Base-by-base conservation (phyloP, 1,140 invertebrate species). In the Pseudomyrmex dendroicus region DNA sequence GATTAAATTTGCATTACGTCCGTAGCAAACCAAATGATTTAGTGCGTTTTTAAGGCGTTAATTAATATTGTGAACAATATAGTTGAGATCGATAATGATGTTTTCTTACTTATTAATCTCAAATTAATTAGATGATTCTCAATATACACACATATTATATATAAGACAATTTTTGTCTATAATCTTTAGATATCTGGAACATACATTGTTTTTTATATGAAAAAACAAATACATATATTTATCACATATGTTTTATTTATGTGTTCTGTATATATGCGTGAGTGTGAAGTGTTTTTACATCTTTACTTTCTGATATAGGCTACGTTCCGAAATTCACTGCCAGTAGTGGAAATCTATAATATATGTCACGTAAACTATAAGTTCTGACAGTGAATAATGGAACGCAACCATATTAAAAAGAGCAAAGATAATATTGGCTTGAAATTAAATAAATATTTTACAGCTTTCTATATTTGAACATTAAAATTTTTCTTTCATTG, bases 1-100 rank as follows among this genome's bases (percentile, higher is more conserved):
- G 7, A 78, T 78, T 78, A 78, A 78, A 78, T 68, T 57, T 78
- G 5, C 54, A 68, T 17, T 56, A 57, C 17, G 57, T 50, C 10
- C 13, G 13, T 22, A 66, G 20, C 25, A 56, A 44, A n/a, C 67
- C 1, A 13, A 48, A 57, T 68, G 20, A 68, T 78, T 67, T 68
- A 59, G 13, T 25, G 25, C 25, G 15, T 67, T 57, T 57, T 68
- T 2, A 2, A 77, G 2, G 17, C 35, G 8, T 68, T 57, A 68
- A 68, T 57, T 78, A 59, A 68, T 57, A 78, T 70, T n/a, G 68
- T 70, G 48, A n/a, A 57, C 7, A 10, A 5, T 15, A 52, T 15
- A 52, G n/a, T 44, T 35, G 12, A 22, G 20, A 22, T 57, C 13
- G 20, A 57, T 78, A 67, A 77, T 46, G 4, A 68, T 13, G 2